A percentile compares a stretch with the other conserved stretches of the same genome.
Conservation (phyloP, 2,888 invertebrate species). For the Frankliniella fusca region DNA sequence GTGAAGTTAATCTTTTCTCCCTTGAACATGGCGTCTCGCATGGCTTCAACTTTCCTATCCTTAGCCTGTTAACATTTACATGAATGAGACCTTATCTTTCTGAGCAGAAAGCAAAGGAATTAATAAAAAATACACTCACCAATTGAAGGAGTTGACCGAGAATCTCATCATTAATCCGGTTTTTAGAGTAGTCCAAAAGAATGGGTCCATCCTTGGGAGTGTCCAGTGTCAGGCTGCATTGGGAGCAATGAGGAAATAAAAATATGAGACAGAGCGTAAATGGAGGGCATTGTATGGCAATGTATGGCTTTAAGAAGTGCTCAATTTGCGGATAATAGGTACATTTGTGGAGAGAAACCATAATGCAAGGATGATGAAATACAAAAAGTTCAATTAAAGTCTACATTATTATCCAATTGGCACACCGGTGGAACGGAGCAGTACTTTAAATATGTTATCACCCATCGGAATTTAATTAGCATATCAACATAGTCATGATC, state of each 20-base stretch:
- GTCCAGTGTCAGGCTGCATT: slow-evolving; percentile 64
- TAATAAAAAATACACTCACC: slow-evolving; percentile 53
- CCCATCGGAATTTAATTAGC: background rate
- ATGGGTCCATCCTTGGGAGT: slow-evolving; percentile 92
- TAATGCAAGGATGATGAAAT: slow-evolving; percentile 29
- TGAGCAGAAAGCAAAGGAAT: slow-evolving; percentile 25
- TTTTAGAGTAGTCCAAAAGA: slow-evolving; percentile 95
- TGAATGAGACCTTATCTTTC: slow-evolving; percentile 30
- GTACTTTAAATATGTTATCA: background rate
- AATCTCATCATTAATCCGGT: slow-evolving; percentile 76
- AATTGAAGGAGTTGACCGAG: slow-evolving; percentile 72
- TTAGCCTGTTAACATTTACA: slow-evolving; percentile 51
- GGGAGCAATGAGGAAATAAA: slow-evolving; percentile 30
- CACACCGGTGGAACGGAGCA: no score
- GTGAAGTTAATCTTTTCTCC: slow-evolving; percentile 98
- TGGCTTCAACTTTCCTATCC: slow-evolving; percentile 75
- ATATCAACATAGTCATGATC: background rate
- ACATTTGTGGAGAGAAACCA: background rate
- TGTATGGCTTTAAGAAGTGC: slow-evolving; percentile 29
- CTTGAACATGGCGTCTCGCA: slow-evolving; percentile 83
- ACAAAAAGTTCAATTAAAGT: background rate
- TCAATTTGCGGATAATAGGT: no score
- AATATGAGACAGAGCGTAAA: background rate
- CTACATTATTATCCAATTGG: background rate
- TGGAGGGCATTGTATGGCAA: no score